Base-by-base conservation (phyloP, 2,113 vertebrate genomes). In the Oryzias curvinotus region DNA sequence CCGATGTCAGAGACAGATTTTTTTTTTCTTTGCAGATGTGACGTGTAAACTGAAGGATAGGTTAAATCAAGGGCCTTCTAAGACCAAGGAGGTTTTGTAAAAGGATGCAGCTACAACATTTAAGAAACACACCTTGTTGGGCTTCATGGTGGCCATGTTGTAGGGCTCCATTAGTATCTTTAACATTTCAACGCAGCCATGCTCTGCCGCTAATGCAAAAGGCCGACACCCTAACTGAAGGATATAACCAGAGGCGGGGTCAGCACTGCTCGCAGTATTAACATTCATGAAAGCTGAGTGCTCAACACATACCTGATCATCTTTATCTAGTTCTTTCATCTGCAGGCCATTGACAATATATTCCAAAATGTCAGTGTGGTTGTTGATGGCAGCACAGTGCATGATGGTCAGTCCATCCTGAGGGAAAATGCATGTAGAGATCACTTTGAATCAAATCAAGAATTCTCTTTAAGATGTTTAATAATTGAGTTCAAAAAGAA, bases 321-420 rank as follows among this genome's bases (percentile, higher is more conserved):
- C 85, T 73, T 92, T 94, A 83, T 94, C 92, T 60, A 96, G 81
- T 65, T 95, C 93, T 65, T 74, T 88, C 90, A 97, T 91, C 65
- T 95, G 93, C 57, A 98, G 89, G 75, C 98, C 94, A 69, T 92
- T 88, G 15, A 96, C 69, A 43, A 98, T 92, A 88, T 95, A 96
- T 36, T 93, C 88, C n/a, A 93, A 30, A 6, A 97, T 92, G 47
- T 80, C 88, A 30, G 91, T 81, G 17, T 90, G 93, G 87, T 95
- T 93, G 77, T 94, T 95, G 82, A 94, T 90, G 60, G 95, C 93
- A 54, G 94, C 94, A 13, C 96, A 97, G 73, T 98, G 95, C 62
- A 98, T 76, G 45, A 92, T 93, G 12, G 94, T 96, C 89, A 91
- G 88, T 75, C 94, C 93, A 43, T 96, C 92, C 96, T 97, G 57